Evolutionary conservation across 2,888 invertebrate species (phyloP), one percentile per base, ranked within the genome.

Genomic region (Heteromurus nitidus): DNA sequence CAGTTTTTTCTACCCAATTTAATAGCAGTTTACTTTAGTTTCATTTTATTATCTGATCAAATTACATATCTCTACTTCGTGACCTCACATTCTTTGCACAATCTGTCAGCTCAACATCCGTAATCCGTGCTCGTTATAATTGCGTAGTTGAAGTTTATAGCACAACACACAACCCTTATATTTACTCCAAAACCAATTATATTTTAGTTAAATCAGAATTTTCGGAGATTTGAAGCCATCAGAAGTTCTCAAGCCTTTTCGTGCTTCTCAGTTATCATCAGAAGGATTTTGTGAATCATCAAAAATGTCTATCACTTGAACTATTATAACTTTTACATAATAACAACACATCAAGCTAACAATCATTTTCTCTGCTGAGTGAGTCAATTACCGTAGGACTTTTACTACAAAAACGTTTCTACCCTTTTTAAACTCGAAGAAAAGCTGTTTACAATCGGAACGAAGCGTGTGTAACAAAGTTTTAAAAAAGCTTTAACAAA

Each of bases 121-220:
- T n/a, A 47, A 47, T 47, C n/a, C 47, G n/a, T 5, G 16, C 36
- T 36, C 11, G n/a, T 47, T n/a, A 36, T 13, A 36, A 9, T 9
- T 36, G 5, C 36, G 36, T 36, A 36, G 36, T 13, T 36, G 13
- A 5, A 36, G 7, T 13, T 36, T 9, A n/a, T n/a, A n/a, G n/a
- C n/a, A 36, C 47, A 5, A 47, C 7, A 47, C 47, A 60, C 72
- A 44, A 70, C 62, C 53, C 30, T 74, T 64, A 26, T 74, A 36
- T 16, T 26, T 55, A 24, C 67, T 28, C 31, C 24, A 75, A 75
- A 75, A 30, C 36, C 75, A 75, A 75, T 75, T 75, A 75, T 58
- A 55, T 74, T 62, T 75, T 75, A 36, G 58, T 70, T 64, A 7
- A 55, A 24, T 55, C n/a, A 53, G 26, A 53, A 65, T 74, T 74